Conservation (phyloP, 35 echinoderm and acorn worm genomes). For the Ophiothrix spiculata region DNA sequence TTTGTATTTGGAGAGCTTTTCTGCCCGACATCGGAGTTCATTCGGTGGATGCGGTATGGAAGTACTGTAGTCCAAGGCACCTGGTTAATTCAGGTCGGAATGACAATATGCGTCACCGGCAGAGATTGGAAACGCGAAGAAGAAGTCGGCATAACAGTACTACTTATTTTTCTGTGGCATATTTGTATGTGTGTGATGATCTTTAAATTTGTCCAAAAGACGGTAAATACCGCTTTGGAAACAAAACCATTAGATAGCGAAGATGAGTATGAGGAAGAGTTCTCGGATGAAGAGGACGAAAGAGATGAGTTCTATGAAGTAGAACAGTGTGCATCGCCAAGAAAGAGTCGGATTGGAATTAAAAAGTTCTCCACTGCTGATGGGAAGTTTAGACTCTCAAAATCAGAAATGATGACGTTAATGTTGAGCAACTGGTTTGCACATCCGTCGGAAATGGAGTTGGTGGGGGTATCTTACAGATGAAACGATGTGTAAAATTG, state of each 20-base stretch:
- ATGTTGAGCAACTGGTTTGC: neutral
- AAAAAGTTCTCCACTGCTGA: neutral
- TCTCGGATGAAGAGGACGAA: neutral
- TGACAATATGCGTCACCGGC: constrained; percentile 79
- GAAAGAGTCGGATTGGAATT: neutral
- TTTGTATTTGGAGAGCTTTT: constrained; percentile 59
- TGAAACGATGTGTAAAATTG: neutral
- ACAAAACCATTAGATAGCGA: constrained; percentile 36
- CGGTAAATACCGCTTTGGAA: constrained; percentile 46
- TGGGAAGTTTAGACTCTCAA: neutral
- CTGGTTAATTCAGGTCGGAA: constrained; percentile 71
- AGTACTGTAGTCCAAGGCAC: constrained; percentile 70
- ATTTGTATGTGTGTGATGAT: constrained; percentile 43
- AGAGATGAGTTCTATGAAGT: neutral
- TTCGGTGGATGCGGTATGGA: constrained; percentile 60
- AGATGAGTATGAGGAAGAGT: neutral
- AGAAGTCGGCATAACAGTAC: constrained; percentile 61
- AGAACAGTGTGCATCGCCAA: neutral
- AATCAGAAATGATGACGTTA: neutral
- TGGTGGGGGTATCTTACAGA: neutral
- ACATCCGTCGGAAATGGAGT: neutral
- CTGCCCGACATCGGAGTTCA: constrained; percentile 42
- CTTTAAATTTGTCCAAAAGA: constrained; percentile 59
- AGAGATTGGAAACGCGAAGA: constrained; percentile 77
- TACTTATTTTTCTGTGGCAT: constrained; percentile 79